These are phyloP conservation scores for Psittacula echo DNA, from an alignment of 2,797 vertebrate genomes.

Conservation along the genomic window DNA sequence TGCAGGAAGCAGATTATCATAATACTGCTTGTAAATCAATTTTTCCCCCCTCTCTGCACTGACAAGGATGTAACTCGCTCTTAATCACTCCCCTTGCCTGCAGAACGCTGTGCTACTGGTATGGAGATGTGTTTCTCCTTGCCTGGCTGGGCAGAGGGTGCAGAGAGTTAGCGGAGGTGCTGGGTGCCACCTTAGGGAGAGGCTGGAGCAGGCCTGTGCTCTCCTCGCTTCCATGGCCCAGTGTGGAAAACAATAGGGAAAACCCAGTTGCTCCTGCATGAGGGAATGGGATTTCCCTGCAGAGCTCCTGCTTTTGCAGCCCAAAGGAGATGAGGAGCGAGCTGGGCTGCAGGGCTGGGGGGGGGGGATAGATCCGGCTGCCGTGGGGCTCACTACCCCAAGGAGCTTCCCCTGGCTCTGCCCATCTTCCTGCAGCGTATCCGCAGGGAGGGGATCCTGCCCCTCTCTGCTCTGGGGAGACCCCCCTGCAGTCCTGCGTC, in stretches of 20 bases:
- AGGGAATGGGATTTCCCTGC: background rate
- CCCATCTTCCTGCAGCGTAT: background rate
- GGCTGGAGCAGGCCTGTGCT: background rate
- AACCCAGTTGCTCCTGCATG: fast-evolving
- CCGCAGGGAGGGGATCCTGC: background rate
- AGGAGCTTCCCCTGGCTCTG: background rate
- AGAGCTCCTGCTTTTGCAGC: background rate
- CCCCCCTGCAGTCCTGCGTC: background rate
- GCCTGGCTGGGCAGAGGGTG: background rate
- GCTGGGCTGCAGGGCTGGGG: background rate
- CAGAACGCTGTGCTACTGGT: background rate
- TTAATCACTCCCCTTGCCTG: constrained; percentile 69
- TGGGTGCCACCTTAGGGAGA: background rate
- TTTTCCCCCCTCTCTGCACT: constrained; percentile 49
- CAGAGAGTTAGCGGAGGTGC: background rate
- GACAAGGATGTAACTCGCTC: constrained; percentile 75
- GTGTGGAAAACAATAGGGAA: background rate
- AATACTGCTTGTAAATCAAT: constrained; percentile 75
- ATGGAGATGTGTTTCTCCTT: constrained; percentile 4
- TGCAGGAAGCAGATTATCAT: constrained; percentile 72
- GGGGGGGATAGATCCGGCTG: background rate
- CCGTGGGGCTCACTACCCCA: background rate
- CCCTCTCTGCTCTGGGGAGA: background rate
- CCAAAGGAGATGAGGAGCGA: background rate
- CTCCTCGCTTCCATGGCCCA: background rate